Evolutionary conservation across 2,113 vertebrate species (phyloP), one percentile per base, ranked within the genome.

Genomic region (Spea bombifrons): DNA sequence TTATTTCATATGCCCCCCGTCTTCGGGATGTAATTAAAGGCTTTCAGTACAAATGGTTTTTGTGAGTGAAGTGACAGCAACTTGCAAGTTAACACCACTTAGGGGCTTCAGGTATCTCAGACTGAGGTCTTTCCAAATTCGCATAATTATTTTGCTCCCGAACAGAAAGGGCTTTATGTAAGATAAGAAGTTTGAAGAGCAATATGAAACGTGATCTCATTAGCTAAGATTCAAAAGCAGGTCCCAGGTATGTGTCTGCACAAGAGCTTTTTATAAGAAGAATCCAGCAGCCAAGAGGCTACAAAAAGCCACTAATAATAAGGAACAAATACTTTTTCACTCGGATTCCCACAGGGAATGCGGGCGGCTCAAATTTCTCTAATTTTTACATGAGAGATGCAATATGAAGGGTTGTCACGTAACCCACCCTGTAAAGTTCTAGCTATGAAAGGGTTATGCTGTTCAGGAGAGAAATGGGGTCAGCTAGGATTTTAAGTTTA

Each of bases 141-240:
- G 61, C 78, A 75, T 0, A 82, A 13, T 75, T 46, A n/a, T 70
- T 30, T 76, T 5, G 53, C 3, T 66, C 1, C 48, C 46, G 55
- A 83, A 15, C 48, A 81, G 72, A 8, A 44, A 63, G 49, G 46
- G 66, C 84, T 84, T 80, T 79, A 49, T 83, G 80, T 83, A 77
- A n/a, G 47, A 50, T 57, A 57, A 45, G 46, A 80, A 82, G 52
- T 48, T 84, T 76, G 76, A 73, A 80, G 71, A 82, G 59, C 44
- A 70, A 63, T 47, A 84, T 81, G 84, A 87, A 86, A 83, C 0
- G 0, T 68, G 84, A 88, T 82, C 82, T 80, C 63, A 83, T 75
- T 69, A 78, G 75, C 79, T 71, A 73, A 66, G 61, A 81, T 84
- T 83, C 75, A 76, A 81, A 83, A 66, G 43, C 77, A 73, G 70